phyloP scores from a whole-genome alignment of 2,797 vertebrate species.

The Nyctibius grandis region DNA sequence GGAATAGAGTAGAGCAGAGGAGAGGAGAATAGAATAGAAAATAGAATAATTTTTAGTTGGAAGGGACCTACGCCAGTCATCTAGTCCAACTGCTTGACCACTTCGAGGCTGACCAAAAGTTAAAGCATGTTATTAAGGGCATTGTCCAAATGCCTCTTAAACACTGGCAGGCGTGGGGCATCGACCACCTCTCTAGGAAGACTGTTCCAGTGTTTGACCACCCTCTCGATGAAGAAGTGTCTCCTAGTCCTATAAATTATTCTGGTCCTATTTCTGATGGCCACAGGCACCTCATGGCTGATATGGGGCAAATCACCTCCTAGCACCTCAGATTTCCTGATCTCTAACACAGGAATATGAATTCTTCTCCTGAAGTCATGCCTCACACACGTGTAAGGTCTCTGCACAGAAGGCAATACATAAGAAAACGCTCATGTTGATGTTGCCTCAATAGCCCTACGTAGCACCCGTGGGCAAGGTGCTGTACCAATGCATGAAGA shows the following conservation, averaged over 20 bases:
- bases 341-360: background rate
- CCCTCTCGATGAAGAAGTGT: background rate
- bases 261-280: background rate
- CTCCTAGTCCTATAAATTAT: background rate
- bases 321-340: background rate
- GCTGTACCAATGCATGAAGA: background rate
- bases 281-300: background rate
- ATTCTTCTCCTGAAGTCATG: background rate
- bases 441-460: background rate
- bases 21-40: background rate
- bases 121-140: background rate
- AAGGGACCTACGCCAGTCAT: background rate
- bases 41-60: background rate
- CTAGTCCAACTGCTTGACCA: background rate
- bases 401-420: background rate
- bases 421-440: background rate
- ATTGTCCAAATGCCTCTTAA: background rate
- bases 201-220: background rate
- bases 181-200: background rate
- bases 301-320: background rate
- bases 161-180: background rate
- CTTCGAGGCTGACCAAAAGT: background rate
- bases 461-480: background rate
- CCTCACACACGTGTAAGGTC: accelerated
- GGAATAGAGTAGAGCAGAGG: no score